phyloP scores from a whole-genome alignment of 92 coral and sea anemone species.

The Umimayanthus chanpuru region DNA sequence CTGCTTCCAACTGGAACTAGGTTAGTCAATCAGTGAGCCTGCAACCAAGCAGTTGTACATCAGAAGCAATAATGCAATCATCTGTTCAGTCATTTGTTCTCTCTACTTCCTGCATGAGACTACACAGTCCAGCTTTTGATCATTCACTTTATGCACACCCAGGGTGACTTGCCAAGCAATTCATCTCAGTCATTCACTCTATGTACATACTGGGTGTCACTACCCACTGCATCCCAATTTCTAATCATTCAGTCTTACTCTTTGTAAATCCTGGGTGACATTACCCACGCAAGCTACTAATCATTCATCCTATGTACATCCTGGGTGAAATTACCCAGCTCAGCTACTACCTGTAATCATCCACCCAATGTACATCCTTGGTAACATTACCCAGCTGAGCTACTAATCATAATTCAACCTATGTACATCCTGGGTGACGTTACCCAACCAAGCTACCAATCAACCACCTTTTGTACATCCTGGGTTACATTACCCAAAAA shows the following conservation, averaged over 20 bases:
- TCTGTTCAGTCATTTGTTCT: neutral
- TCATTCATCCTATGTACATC: neutral
- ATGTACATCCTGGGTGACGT: too few relatives aligned
- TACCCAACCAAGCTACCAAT: neutral
- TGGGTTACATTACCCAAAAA: neutral
- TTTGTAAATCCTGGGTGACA: neutral
- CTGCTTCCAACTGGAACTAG: slow-evolving; percentile 42
- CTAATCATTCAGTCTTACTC: neutral
- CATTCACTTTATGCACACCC: neutral
- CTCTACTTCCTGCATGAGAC: neutral
- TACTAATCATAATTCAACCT: neutral
- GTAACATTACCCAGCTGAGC: neutral
- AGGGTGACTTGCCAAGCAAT: neutral
- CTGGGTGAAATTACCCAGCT: neutral
- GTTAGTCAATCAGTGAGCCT: slow-evolving; percentile 13
- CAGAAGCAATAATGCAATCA: neutral
- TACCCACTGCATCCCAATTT: neutral
- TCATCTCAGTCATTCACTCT: neutral
- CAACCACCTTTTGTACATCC: neutral
- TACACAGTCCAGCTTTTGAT: neutral
- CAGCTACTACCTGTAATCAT: neutral
- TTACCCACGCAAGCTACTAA: neutral
- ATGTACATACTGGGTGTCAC: neutral
- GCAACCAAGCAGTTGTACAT: neutral
- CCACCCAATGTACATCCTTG: neutral